Base-by-base conservation (phyloP, 53 echinoderm and acorn worm genomes). In the Hippasteria phrygiana region DNA sequence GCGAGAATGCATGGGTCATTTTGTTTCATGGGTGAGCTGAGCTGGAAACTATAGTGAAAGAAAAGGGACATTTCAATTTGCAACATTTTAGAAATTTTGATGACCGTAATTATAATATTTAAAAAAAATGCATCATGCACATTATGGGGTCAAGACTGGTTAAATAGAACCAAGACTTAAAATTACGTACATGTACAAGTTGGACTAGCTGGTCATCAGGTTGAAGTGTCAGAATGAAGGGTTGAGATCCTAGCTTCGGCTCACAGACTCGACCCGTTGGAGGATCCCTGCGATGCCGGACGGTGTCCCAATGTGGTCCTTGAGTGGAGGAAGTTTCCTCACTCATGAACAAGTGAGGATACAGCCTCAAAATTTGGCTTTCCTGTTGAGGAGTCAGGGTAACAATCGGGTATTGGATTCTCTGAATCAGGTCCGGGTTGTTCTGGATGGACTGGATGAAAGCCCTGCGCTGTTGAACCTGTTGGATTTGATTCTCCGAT, bases 131-230 rank as follows among this genome's bases (percentile, higher is more conserved):
- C 59, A 4, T 16, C 20, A 12, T 56, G 11, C 20, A 56, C 18
- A 56, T 20, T 16, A 16, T 10, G 4, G 24, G 20, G 18, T 20
- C 18, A 8, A 56, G 59, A 56, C 20, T 16, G 24, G 59, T 4
- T 20, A 7, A 20, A 56, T 20, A 56, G 24, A 56, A 18, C 48
- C 7, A 67, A 29, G 5, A 67, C 3, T 32, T 29, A 22, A 17
- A n/a, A 32, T 33, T 4, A 48, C 29, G 13, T 18, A 76, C 80
- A 43, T 80, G 80, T 0, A 40, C 64, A 5, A 80, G 14, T 27
- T 80, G 39, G 6, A 80, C 80, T 1, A 80, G 43, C 0, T 80
- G 26, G 22, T 63, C 80, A 1, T 63, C 10, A 20, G 79, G 37
- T 10, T 17, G 10, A 26, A 0, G 80, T 16, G 1, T 63, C 41